These are phyloP conservation scores for Choloepus didactylus DNA, from an alignment of 2,797 vertebrate genomes.

Conservation along the genomic window DNA sequence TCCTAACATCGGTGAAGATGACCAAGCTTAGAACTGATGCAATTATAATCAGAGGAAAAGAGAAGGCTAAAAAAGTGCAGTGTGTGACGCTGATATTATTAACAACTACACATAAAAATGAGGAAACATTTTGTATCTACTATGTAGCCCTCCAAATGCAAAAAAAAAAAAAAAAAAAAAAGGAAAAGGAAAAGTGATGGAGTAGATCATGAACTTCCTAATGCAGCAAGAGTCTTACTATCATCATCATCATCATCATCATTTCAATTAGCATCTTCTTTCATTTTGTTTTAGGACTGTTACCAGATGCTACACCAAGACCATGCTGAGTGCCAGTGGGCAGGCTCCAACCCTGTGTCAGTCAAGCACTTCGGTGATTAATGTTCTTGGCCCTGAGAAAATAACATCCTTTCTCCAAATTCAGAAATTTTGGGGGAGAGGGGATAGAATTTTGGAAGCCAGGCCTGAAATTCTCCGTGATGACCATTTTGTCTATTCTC, in stretches of 20 bases:
- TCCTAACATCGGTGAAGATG: background rate
- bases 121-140: background rate
- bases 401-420: background rate
- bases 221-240: background rate
- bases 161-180: background rate
- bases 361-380: background rate
- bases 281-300: slow-evolving; percentile 2
- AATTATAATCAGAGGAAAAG: background rate
- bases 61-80: background rate
- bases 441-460: slow-evolving; percentile 1
- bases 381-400: slow-evolving; percentile 48
- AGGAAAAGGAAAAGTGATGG: background rate
- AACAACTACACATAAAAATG: background rate
- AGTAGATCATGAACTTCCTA: background rate
- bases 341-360: background rate
- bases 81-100: background rate
- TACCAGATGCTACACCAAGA: background rate
- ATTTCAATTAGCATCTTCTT: slow-evolving; percentile 29
- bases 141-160: background rate
- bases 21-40: background rate
- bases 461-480: background rate
- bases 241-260: background rate
- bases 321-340: background rate
- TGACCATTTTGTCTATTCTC: slow-evolving; percentile 5
- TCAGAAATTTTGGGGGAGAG: too few relatives aligned